Evolutionary conservation across 2,888 invertebrate genomes (phyloP).

Genomic region (Timema cristinae): DNA sequence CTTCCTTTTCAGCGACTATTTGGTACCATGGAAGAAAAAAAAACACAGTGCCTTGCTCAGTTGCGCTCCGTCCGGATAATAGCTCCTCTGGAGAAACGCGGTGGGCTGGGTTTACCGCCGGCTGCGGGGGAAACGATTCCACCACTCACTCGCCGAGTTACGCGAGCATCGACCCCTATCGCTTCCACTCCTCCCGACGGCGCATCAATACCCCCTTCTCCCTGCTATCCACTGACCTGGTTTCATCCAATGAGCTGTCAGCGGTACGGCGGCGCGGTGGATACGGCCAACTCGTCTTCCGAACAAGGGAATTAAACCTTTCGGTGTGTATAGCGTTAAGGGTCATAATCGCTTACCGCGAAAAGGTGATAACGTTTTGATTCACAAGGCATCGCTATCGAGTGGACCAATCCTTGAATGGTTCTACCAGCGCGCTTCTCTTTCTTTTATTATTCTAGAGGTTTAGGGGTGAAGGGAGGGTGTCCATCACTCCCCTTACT

Average conservation of each 20-base stretch:
- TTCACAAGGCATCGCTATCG: conserved; percentile 2
- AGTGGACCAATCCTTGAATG: conserved; percentile 24
- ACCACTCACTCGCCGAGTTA: not conserved
- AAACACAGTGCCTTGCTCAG: not conserved
- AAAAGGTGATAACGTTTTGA: conserved; percentile 18
- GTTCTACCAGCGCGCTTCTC: not conserved
- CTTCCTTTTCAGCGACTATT: too few species aligned
- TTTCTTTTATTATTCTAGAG: too few species aligned
- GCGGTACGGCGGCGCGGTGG: too few species aligned
- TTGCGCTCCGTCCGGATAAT: conserved; percentile 4
- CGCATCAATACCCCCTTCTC: not conserved
- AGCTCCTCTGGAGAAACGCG: not conserved
- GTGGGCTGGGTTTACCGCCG: conserved; percentile 1
- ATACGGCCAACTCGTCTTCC: too few species aligned
- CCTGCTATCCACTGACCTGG: too few species aligned
- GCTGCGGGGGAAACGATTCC: conserved; percentile 1
- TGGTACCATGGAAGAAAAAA: not conserved
- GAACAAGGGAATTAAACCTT: too few species aligned
- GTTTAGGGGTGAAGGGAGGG: too few species aligned
- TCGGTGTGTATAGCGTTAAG: too few species aligned
- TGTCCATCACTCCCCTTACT: too few species aligned
- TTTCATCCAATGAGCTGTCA: too few species aligned
- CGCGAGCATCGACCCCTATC: not conserved
- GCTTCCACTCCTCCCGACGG: not conserved
- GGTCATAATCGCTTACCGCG: too few species aligned